Base-by-base conservation (phyloP, 2,888 invertebrate species). In the Panorpa germanica region DNA sequence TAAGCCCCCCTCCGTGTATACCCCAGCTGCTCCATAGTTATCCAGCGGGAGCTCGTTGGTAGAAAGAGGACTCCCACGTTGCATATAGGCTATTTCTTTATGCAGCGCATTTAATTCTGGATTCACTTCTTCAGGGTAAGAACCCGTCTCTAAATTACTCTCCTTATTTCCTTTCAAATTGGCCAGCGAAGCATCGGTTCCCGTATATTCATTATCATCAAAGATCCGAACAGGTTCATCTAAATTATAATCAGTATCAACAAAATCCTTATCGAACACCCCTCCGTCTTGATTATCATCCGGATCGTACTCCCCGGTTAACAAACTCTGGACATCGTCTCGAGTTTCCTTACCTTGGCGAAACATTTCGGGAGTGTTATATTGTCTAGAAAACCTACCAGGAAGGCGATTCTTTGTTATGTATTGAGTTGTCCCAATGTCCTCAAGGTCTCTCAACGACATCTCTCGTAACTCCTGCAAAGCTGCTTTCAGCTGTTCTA, bases 1-100 rank as follows among this genome's bases (percentile, higher is more conserved):
- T 15, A 65, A 48, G 2, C 70, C 70, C 3, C 70, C 70, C 48
- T 71, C 71, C 0, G 70, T 66, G 45, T 64, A 71, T 3, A 65
- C 58, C 4, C 59, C 53, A 7, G 48, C 41, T 24, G 41, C 40
- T 19, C 32, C n/a, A 16, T 34, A 33, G 4, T 18, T 24, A 27
- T 35, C 33, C 13, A 31, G 19, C 4, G 33, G 34, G 28, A 31
- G 34, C 25, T 30, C 28, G 25, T 34, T 36, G 17, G 31, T 8
- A 14, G 29, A 26, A 14, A n/a, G n/a, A n/a, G n/a, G n/a, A n/a
- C n/a, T n/a, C n/a, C n/a, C n/a, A n/a, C n/a, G n/a, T n/a, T n/a
- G n/a, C n/a, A n/a, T n/a, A n/a, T n/a, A n/a, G n/a, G n/a, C n/a
- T n/a, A n/a, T n/a, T n/a, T n/a, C n/a, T n/a, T n/a, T n/a, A n/a